Evolutionary conservation across 2,113 vertebrate genomes (phyloP).

Genomic region (Conger conger): DNA sequence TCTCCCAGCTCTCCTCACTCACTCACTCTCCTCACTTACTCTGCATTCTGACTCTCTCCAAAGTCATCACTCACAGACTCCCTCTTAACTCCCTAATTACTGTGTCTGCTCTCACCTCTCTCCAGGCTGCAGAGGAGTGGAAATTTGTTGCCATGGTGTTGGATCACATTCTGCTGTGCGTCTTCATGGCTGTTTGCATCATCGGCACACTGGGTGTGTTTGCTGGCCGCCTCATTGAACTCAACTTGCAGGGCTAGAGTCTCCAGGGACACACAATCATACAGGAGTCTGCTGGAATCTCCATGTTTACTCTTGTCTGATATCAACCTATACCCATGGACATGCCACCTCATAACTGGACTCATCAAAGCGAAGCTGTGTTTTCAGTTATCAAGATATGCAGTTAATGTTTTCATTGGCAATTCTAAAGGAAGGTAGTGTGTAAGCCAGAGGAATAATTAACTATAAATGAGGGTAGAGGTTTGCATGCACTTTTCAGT

Average conservation of each 20-base stretch:
- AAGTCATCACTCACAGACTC: background rate
- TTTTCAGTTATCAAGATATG: conserved; percentile 4
- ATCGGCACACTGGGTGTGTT: conserved; percentile 82
- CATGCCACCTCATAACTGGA: background rate
- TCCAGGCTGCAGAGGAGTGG: conserved; percentile 79
- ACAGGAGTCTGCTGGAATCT: background rate
- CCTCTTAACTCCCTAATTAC: background rate
- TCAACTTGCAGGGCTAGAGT: conserved; percentile 75
- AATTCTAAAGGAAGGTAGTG: background rate
- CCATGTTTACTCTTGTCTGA: background rate
- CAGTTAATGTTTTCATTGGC: background rate
- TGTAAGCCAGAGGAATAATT: background rate
- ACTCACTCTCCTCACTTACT: background rate
- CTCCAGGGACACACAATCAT: background rate
- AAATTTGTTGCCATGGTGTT: conserved; percentile 85
- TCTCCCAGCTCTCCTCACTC: background rate
- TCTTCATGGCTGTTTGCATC: conserved; percentile 81
- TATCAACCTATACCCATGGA: background rate
- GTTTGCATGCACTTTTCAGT: background rate
- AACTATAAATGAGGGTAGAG: background rate
- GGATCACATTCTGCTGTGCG: conserved; percentile 76
- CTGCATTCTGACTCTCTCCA: conserved; percentile 32
- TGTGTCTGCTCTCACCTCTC: conserved; percentile 17
- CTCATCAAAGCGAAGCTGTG: background rate
- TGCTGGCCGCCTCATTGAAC: conserved; percentile 88